Evolutionary conservation across 2,797 vertebrate genomes (phyloP), one percentile per base, ranked within the genome.

Genomic region (Sebastes dallii): DNA sequence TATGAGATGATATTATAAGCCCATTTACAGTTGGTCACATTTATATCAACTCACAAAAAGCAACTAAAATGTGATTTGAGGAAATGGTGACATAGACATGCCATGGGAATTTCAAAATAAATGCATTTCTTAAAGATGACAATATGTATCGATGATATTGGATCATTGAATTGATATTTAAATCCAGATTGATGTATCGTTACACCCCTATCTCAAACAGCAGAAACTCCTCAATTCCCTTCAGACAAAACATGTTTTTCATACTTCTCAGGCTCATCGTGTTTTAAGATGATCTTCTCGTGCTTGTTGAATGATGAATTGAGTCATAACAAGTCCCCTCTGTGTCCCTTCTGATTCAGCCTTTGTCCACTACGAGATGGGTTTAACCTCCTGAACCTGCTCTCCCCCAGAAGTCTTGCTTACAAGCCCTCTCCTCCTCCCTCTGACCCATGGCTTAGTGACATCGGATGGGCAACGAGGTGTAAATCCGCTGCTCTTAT

Each of bases 401-500:
- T 82, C 75, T 76, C 62, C 75, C 83, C 71, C 65, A 71, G 80
- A 91, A 78, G 81, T 86, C 82, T 88, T 87, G 83, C 89, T 92
- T 79, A 88, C 74, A 83, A 83, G 84, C 81, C 58, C 83, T 78
- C 72, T 81, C 78, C 64, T 80, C 78, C 82, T 88, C 84, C 67
- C 58, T 74, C 62, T 90, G 83, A 85, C 86, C 84, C 59, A 54
- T 81, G 80, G 85, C 78, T 90, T 85, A 76, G 82, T 91, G 89
- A 87, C 91, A 93, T 90, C 69, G 54, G 72, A 87, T 84, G 88
- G 74, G 81, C 89, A 92, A 70, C 59, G 55, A 89, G 75, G 91
- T 93, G 90, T 92, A 91, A 94, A 94, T 93, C 93, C 85, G 59
- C 56, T 83, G 82, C 78, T 86, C 88, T 85, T 76, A 80, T 76